A percentile compares a stretch with the other conserved stretches of the same genome.
Evolutionary conservation across 2,797 vertebrate genomes (phyloP).

Genomic region (Enteromius radiatus): DNA sequence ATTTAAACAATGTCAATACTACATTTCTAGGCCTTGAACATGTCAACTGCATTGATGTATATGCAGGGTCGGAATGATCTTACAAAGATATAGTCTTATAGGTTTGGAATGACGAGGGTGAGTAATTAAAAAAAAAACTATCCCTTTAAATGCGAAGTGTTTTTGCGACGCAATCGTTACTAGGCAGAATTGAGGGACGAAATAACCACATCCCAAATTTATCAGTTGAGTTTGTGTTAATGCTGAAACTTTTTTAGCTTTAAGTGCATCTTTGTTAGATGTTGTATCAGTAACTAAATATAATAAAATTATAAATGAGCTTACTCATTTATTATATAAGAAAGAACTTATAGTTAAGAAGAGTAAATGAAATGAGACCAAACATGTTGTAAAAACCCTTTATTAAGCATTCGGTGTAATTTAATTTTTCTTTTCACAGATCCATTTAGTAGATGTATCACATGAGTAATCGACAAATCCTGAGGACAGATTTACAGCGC

Average conservation of each 20-base stretch:
- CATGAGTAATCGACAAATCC: neutral
- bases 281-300: neutral
- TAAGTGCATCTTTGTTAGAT: neutral
- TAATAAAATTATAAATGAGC: neutral
- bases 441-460: neutral
- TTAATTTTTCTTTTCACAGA: neutral
- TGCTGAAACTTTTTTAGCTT: neutral
- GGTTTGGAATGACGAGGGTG: neutral
- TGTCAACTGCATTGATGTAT: neutral
- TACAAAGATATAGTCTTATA: accelerated
- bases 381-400: neutral
- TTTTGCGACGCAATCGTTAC: neutral
- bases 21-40: neutral
- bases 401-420: neutral
- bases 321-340: neutral
- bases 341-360: neutral
- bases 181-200: neutral
- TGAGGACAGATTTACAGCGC: neutral
- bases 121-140: neutral
- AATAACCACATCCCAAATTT: neutral
- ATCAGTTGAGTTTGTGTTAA: neutral
- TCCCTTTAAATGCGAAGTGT: neutral
- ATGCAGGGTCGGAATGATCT: neutral
- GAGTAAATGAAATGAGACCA: neutral
- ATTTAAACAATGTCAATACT: neutral